These are phyloP conservation scores for Lutraria rhynchaena DNA, from an alignment of 1,140 invertebrate species.

Conservation along the genomic window DNA sequence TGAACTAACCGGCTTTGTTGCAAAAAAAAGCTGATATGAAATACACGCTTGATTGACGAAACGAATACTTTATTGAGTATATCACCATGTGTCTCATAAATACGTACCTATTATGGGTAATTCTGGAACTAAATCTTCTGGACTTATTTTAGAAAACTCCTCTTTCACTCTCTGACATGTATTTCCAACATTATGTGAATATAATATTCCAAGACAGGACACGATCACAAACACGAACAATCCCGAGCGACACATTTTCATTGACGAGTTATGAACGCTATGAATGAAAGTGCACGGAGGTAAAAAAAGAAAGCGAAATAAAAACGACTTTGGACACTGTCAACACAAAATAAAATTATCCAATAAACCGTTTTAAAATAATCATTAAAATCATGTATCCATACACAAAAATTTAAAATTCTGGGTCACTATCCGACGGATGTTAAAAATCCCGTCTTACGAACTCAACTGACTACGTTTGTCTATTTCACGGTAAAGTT, in stretches of 20 bases:
- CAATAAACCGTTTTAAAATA: neutral
- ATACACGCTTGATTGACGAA: no score
- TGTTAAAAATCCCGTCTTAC: no score
- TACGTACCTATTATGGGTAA: constrained; percentile 33
- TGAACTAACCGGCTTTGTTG: no score
- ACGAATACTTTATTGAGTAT: no score
- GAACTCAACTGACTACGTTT: no score
- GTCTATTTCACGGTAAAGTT: no score
- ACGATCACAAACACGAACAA: constrained; percentile 14
- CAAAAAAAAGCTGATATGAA: no score
- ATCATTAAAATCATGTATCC: neutral
- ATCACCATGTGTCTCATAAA: no score
- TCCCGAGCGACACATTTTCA: constrained; percentile 34
- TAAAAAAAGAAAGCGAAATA: constrained; percentile 25
- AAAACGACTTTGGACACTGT: neutral
- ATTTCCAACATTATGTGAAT: constrained; percentile 17
- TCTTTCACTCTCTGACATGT: constrained; percentile 41
- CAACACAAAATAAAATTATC: neutral
- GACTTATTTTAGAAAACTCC: constrained; percentile 43
- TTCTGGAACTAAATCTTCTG: constrained; percentile 42
- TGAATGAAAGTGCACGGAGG: constrained; percentile 6
- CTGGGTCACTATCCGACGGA: no score
- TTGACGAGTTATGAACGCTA: neutral
- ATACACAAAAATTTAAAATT: no score
- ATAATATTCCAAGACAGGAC: constrained; percentile 20